Evolutionary conservation across 2,888 invertebrate genomes (phyloP), one percentile per base, ranked within the genome.

Genomic region (Hartigia nigra): DNA sequence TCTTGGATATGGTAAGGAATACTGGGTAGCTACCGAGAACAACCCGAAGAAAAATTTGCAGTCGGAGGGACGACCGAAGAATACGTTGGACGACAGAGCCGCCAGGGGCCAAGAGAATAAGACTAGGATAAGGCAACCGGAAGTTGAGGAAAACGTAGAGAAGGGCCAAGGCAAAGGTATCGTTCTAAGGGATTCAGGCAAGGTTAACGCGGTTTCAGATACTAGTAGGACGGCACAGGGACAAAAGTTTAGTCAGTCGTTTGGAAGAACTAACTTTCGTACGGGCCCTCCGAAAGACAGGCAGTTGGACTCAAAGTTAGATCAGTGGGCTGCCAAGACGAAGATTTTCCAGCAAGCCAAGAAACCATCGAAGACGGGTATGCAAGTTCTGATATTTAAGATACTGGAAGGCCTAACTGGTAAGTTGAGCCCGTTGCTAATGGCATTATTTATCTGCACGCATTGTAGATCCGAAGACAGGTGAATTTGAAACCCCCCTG

Each of bases 311-410:
- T 74, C 78, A 3, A 89, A 86, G 76, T 77, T 86, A 77, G 77
- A 86, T 55, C 82, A 84, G n/a, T 87, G 86, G 89, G 75, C 79
- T 23, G 82, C 81, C 72, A 87, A 82, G 35, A 84, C 85, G 11
- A 87, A 87, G 77, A 74, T 86, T 31, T 85, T 83, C 34, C 75
- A 78, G n/a, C 81, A 81, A 74, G 76, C 76, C 1, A 84, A 81
- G 36, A 82, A 77, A 14, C 81, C 81, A 70, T 32, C 72, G 37
- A 75, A 37, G 70, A 70, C 81, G 80, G 87, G 87, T 87, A 77
- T 70, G 76, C 14, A 35, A 76, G 74, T n/a, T 23, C 23, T 23
- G 55, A 9, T 55, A 55, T 9, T 5, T 55, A 23, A 23, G 55
- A 55, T 55, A 55, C 9, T 55, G 23, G 55, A 55, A 55, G 9